A percentile compares a stretch with the other conserved stretches of the same genome.
Evolutionary conservation across 2,113 vertebrate species (phyloP).

Genomic region (Lepidothrix coronata): DNA sequence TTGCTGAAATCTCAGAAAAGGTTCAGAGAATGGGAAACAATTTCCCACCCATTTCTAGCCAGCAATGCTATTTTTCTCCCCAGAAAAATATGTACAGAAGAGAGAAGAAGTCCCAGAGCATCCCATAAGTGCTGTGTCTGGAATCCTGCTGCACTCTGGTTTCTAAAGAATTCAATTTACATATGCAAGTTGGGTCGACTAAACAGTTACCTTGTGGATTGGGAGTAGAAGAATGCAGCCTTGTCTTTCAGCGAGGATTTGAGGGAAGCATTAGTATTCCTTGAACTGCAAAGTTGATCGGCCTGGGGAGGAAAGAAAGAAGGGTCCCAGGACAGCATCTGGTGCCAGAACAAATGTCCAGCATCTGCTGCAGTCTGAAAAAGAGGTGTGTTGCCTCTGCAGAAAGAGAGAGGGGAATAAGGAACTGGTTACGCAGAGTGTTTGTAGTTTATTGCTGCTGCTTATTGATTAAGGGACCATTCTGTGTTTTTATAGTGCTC

Average conservation of each 20-base stretch:
- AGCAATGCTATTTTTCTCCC: slow-evolving; percentile 37
- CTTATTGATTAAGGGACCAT: neutral
- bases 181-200: slow-evolving; percentile 53
- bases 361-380: slow-evolving; percentile 69
- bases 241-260: slow-evolving; percentile 74
- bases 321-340: slow-evolving; percentile 73
- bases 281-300: slow-evolving; percentile 64
- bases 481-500: neutral
- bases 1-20: slow-evolving; percentile 53
- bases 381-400: slow-evolving; percentile 34
- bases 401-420: neutral
- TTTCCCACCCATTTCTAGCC: slow-evolving; percentile 63
- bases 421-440: neutral
- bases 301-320: slow-evolving; percentile 55
- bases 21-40: slow-evolving; percentile 23
- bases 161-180: slow-evolving; percentile 68
- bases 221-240: slow-evolving; percentile 67
- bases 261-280: slow-evolving; percentile 60
- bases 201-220: slow-evolving; percentile 63
- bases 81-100: slow-evolving; percentile 44
- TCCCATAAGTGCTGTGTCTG: slow-evolving; percentile 37
- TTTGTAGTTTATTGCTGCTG: slow-evolving; percentile 51
- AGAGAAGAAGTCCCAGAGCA: slow-evolving; percentile 41
- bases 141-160: slow-evolving; percentile 38
- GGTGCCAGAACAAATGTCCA: slow-evolving; percentile 81